A percentile compares a stretch with the other conserved stretches of the same genome.
phyloP scores from a whole-genome alignment of 2,113 vertebrate species.

The Calyptomena viridis region DNA sequence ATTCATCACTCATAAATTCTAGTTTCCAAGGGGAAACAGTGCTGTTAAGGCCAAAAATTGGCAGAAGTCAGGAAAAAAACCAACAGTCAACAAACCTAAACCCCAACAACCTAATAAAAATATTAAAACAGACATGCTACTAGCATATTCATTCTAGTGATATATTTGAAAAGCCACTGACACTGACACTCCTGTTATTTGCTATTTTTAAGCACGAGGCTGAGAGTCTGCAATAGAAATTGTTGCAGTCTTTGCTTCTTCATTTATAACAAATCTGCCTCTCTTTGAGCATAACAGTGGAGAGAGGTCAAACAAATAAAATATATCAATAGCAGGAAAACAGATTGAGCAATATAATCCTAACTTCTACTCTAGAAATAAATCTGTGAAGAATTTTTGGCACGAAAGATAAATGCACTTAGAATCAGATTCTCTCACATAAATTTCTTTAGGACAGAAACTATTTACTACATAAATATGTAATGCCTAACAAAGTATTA shows the following conservation, averaged over 20 bases:
- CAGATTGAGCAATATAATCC: background rate
- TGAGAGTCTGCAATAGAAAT: constrained; percentile 10
- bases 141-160: background rate
- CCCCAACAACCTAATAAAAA: background rate
- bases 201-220: constrained; percentile 37
- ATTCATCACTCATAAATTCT: background rate
- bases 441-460: background rate
- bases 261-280: background rate
- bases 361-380: background rate
- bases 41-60: background rate
- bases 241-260: background rate
- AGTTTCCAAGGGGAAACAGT: background rate
- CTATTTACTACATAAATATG: background rate
- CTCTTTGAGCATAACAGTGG: background rate
- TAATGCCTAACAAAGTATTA: background rate
- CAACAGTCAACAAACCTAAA: background rate
- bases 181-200: constrained; percentile 4
- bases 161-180: constrained; percentile 28
- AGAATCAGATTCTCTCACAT: background rate
- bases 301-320: constrained; percentile 52
- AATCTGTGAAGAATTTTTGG: background rate
- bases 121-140: background rate
- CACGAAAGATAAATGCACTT: background rate
- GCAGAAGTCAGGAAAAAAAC: background rate
- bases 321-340: constrained; percentile 43